Base-by-base conservation (phyloP, 2,888 invertebrate genomes). In the Andrena dorsata region DNA sequence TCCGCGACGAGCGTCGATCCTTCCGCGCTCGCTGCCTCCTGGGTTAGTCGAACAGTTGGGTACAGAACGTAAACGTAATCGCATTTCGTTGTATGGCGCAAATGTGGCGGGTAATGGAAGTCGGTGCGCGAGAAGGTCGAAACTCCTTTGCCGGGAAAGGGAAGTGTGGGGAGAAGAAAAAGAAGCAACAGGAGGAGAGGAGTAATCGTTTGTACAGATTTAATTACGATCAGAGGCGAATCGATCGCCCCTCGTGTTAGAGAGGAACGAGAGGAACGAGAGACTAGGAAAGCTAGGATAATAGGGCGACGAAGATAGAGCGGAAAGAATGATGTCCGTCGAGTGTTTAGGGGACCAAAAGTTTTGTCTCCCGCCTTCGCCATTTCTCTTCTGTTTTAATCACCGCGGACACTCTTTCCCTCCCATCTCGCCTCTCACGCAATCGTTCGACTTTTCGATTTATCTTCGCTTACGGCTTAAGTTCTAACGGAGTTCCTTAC, bases 11-110 rank as follows among this genome's bases (percentile, higher is more conserved):
- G 76, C 49, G n/a, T 69, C 82, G 72, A 82, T 20, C 82, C 72
- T 80, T 35, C 66, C 8, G 64, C 58, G 30, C 32, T 61, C 10
- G 23, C 23, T 69, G 68, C 65, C 74, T 64, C 47, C 10, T 60
- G 47, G 58, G 47, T 69, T 76, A 47, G 64, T 69, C 65, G 70
- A 76, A 80, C 61, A 63, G 63, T 71, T 69, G 60, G 60, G 60
- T 53, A 53, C 53, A 69, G 35, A 77, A 69, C 56, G 74, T 41
- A 77, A 78, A 82, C 76, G 66, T 84, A 80, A 83, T 77, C 72
- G 79, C 70, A 71, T 80, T 84, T 84, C 84, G 84, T 84, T 84
- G 83, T 80, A 76, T 58, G 73, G 63, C 76, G 78, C 35, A 32
- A 61, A 58, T 61, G 73, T 84, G 63, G 32, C 30, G 26, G 76